A percentile compares a stretch with the other conserved stretches of the same genome.
Conservation (phyloP, 2,797 vertebrate genomes). For the Manis crassicaudata region DNA sequence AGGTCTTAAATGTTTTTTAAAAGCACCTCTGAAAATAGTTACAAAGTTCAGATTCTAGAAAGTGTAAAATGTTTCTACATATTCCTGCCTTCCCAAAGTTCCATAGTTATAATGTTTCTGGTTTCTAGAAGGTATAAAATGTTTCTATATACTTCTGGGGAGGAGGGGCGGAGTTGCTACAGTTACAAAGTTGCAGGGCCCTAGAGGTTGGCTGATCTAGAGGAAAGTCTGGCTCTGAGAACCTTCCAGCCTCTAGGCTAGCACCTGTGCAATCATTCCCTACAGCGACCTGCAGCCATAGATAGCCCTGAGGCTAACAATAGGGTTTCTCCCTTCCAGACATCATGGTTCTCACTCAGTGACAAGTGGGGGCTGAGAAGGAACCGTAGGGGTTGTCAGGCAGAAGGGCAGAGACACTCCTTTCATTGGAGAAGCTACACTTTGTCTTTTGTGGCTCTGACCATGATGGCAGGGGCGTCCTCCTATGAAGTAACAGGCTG, state of each 20-base stretch:
- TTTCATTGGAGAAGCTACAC: not conserved
- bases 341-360: no score
- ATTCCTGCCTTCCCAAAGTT: not conserved
- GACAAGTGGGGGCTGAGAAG: not conserved
- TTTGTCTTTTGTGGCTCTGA: not conserved
- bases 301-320: not conserved
- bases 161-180: not conserved
- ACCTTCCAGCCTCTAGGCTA: no score
- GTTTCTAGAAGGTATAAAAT: not conserved
- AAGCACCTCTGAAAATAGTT: not conserved
- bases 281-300: no score
- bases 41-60: not conserved
- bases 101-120: not conserved
- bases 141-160: not conserved
- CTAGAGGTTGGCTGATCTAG: no score
- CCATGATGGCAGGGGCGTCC: not conserved
- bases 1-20: not conserved
- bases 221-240: no score
- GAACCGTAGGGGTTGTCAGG: not conserved
- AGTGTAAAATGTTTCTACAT: not conserved
- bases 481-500: not conserved
- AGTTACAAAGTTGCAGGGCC: not conserved
- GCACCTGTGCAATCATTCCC: not conserved
- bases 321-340: not conserved
- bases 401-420: not conserved